These are phyloP conservation scores for Spialia ferax DNA, from an alignment of 2,888 invertebrate genomes.

Conservation along the genomic window DNA sequence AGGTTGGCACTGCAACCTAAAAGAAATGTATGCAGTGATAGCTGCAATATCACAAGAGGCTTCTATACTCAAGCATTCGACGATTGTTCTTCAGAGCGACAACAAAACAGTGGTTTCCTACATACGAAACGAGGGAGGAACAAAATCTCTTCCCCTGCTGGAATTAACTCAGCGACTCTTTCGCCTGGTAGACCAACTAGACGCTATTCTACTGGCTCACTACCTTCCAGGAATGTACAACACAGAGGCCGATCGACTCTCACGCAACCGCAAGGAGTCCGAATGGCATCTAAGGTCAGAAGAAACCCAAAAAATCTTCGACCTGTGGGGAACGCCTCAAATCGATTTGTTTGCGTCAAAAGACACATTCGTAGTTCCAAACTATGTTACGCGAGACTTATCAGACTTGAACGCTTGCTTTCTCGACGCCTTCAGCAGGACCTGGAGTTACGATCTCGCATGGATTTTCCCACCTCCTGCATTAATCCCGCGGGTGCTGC, in stretches of 20 bases:
- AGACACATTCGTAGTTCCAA: conserved; percentile 43
- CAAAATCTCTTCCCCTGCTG: conserved; percentile 42
- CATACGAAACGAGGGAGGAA: conserved; percentile 49
- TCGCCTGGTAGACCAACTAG: conserved; percentile 14
- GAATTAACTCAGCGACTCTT: conserved; percentile 34
- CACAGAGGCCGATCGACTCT: conserved; percentile 45
- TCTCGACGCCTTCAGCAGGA: conserved; percentile 46
- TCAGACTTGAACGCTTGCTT: conserved; percentile 44
- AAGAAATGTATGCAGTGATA: conserved; percentile 46
- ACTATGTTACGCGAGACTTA: conserved; percentile 45
- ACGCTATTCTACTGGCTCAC: conserved; percentile 41
- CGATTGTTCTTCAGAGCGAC: conserved; percentile 47
- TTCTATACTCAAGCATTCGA: conserved; percentile 16
- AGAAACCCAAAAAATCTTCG: conserved; percentile 43
- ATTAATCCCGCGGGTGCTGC: conserved; percentile 40
- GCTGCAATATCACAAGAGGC: conserved; percentile 33
- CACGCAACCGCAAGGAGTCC: conserved; percentile 33
- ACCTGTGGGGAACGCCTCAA: conserved; percentile 44
- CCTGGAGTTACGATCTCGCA: conserved; percentile 38
- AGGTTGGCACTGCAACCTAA: conserved; percentile 43
- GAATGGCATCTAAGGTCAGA: conserved; percentile 46
- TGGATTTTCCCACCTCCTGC: conserved; percentile 44
- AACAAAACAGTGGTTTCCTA: conserved; percentile 48
- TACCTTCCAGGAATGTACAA: conserved; percentile 49
- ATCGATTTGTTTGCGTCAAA: conserved; percentile 49